Base-by-base conservation (phyloP, 2,113 vertebrate genomes). In the Urocolius indicus region DNA sequence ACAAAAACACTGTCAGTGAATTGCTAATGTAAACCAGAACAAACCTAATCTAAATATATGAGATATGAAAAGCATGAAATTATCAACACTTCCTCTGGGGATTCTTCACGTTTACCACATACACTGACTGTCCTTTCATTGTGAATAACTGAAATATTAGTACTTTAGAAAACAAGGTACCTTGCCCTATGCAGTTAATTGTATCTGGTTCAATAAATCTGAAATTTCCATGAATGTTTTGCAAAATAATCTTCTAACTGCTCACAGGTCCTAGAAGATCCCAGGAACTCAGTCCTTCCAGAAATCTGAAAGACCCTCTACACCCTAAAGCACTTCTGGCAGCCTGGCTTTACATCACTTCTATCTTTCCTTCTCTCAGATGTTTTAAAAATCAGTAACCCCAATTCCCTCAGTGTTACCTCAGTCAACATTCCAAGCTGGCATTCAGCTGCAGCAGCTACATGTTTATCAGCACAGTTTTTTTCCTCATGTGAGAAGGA, bases 61-160 rank as follows among this genome's bases (percentile, higher is more conserved):
- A 57, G 73, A 92, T 48, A 66, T 7, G 41, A 95, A 95, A 92
- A 32, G 52, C 76, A 58, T 46, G 62, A 89, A 90, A 61, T 90
- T 82, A 76, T 29, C 79, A 93, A 57, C 68, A 87, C 27, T 46
- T 93, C 49, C 69, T 78, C 41, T 84, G 57, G 58, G 49, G 46
- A 89, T 79, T 54, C 69, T 82, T 82, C 32, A 15, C 2, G 3
- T 76, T 68, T 66, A 57, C 24, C 21, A 48, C 45, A 34, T 26
- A 68, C 17, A 55, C 49, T 58, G 62, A 88, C 2, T 0, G 6
- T 57, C 75, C 18, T 81, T 84, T 51, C n/a, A 66, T 2, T 34
- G 52, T 2, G 13, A 72, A 9, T 12, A 78, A 84, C 16, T 36
- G 75, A 43, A 89, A 68, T 18, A 41, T 38, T 12, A 59, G 41